A percentile compares a stretch with the other conserved stretches of the same genome.
Evolutionary conservation across 1,140 invertebrate genomes (phyloP).

Genomic region (Pectinophora gossypiella): DNA sequence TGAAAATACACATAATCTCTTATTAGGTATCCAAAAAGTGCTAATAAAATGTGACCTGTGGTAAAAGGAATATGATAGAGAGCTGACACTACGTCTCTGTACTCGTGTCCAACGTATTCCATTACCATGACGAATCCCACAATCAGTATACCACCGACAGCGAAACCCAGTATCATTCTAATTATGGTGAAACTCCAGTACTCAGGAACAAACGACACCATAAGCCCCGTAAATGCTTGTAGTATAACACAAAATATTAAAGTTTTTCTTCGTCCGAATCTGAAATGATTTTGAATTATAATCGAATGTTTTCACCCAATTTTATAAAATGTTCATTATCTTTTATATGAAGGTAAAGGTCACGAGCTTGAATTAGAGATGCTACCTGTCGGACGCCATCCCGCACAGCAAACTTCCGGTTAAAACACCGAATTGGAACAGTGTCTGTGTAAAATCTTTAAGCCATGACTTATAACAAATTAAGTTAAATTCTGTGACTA

Average conservation of each 20-base stretch:
- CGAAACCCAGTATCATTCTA: slow-evolving; percentile 77
- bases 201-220: slow-evolving; percentile 77
- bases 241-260: slow-evolving; percentile 77
- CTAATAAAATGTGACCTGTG: slow-evolving; percentile 72
- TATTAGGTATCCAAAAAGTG: slow-evolving; percentile 75
- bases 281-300: slow-evolving; percentile 35
- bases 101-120: slow-evolving; percentile 66
- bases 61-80: slow-evolving; percentile 77
- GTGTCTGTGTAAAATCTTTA: slow-evolving; percentile 80
- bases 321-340: too few relatives aligned
- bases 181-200: slow-evolving; percentile 78
- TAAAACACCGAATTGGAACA: slow-evolving; percentile 66
- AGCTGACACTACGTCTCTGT: slow-evolving; percentile 77
- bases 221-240: slow-evolving; percentile 76
- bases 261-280: slow-evolving; percentile 78
- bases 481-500: slow-evolving; percentile 84
- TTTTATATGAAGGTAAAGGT: too few relatives aligned
- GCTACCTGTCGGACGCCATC: slow-evolving; percentile 69
- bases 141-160: slow-evolving; percentile 78
- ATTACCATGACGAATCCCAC: slow-evolving; percentile 77
- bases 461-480: slow-evolving; percentile 80
- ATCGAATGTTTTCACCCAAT: background rate
- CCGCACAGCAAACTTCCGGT: slow-evolving; percentile 68
- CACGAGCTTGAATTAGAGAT: too few relatives aligned
- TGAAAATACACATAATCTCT: slow-evolving; percentile 76